Percentiles rank a stretch among this genome's conserved stretches.
phyloP scores from a whole-genome alignment of 2,113 vertebrate genomes.

The Colossoma macropomum region DNA sequence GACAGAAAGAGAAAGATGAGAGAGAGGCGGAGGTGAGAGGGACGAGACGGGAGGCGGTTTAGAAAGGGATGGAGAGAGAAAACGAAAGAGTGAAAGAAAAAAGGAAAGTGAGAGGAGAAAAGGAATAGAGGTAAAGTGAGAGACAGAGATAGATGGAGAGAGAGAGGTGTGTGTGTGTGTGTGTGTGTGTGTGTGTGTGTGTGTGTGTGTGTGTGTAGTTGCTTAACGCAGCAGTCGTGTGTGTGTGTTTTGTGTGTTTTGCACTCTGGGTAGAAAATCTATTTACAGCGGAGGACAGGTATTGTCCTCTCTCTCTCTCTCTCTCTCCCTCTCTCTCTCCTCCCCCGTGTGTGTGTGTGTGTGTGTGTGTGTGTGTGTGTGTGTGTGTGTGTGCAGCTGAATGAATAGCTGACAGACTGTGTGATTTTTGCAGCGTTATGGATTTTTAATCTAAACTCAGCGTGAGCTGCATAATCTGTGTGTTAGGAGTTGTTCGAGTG shows the following conservation, averaged over 20 bases:
- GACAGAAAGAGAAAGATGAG: too few species aligned
- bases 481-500: too few species aligned
- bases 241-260: constrained; percentile 2
- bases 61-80: too few species aligned
- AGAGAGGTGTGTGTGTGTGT: too few species aligned
- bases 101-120: too few species aligned
- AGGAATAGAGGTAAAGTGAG: too few species aligned
- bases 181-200: too few species aligned
- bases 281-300: constrained; percentile 47
- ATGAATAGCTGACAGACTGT: constrained; percentile 58
- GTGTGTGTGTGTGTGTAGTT: constrained; percentile 1
- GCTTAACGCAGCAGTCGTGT: constrained; percentile 56
- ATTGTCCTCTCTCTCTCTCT: constrained; percentile 32
- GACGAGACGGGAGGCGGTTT: too few species aligned
- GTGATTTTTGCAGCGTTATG: constrained; percentile 45
- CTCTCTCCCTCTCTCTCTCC: background rate
- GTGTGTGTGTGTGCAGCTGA: constrained; percentile 42
- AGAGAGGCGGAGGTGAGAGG: too few species aligned
- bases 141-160: too few species aligned
- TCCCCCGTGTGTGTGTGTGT: background rate
- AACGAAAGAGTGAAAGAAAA: too few species aligned
- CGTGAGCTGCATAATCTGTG: constrained; percentile 15
- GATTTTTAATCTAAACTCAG: constrained; percentile 55
- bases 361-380: background rate
- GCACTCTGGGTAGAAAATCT: constrained; percentile 44